Conservation (phyloP, 2,888 invertebrate species). For the Limnephilus lunatus region DNA sequence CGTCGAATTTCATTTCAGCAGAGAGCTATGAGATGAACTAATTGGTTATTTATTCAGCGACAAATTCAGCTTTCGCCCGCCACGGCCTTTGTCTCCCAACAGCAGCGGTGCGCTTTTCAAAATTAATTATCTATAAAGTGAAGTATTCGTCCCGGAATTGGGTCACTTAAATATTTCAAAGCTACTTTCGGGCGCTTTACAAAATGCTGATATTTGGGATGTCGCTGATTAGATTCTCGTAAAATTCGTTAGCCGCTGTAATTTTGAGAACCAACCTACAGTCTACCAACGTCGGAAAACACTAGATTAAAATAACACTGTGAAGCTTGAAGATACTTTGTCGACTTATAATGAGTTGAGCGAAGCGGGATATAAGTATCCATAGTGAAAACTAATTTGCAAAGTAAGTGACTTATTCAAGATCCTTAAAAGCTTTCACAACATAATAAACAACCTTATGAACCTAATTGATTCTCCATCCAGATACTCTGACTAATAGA, state of each 20-base stretch:
- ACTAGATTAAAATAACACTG: conserved; percentile 10
- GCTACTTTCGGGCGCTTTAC: not conserved
- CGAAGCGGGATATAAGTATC: not conserved
- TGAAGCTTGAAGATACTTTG: not conserved
- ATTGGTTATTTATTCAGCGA: conserved; percentile 14
- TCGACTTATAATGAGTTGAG: not conserved
- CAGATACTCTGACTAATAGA: not conserved
- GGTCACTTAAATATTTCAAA: conserved; percentile 20
- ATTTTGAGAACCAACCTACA: not conserved
- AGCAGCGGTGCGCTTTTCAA: conserved; percentile 51
- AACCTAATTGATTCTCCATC: not conserved
- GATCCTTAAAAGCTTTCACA: not conserved
- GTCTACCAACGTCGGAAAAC: not conserved
- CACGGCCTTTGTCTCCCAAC: conserved; percentile 29
- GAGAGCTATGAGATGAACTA: not conserved
- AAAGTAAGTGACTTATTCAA: not conserved
- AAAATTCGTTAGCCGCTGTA: not conserved
- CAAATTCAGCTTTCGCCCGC: not conserved
- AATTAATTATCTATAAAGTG: conserved; percentile 57
- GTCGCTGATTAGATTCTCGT: not conserved
- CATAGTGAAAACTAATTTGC: conserved; percentile 2
- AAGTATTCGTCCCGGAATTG: not conserved
- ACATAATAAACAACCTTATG: not conserved
- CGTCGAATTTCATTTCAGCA: not conserved
- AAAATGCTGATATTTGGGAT: not conserved